phyloP scores from a whole-genome alignment of 2,797 vertebrate genomes.

The Gymnodraco acuticeps region DNA sequence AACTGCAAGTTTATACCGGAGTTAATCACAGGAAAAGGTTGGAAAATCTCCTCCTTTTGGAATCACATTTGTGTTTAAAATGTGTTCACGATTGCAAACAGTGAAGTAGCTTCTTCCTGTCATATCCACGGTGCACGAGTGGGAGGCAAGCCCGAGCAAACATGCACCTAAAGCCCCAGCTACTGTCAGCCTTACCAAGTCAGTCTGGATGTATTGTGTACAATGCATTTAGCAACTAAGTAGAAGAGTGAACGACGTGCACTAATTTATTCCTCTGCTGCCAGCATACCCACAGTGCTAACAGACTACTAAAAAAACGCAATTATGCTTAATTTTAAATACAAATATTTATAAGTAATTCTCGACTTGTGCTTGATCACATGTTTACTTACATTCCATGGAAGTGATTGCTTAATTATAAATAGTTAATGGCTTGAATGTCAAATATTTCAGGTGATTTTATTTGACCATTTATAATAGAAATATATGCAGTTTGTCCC shows the following conservation, averaged over 20 bases:
- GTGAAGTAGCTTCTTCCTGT: conserved; percentile 38
- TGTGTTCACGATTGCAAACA: neutral
- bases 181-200: conserved; percentile 4
- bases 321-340: neutral
- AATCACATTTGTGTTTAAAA: conserved; percentile 6
- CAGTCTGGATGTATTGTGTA: neutral
- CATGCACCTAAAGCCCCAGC: conserved; percentile 20
- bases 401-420: conserved; percentile 4
- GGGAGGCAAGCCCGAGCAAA: conserved; percentile 38
- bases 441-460: neutral
- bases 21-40: neutral
- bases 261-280: neutral
- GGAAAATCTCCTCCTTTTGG: neutral
- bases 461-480: neutral
- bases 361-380: neutral
- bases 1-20: conserved; percentile 6
- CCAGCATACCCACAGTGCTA: neutral
- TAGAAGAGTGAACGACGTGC: neutral
- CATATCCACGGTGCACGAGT: conserved; percentile 39
- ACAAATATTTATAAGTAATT: neutral
- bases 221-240: conserved; percentile 1
- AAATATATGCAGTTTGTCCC: neutral
- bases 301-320: neutral
- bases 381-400: neutral
- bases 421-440: neutral